Evolutionary conservation across 2,888 invertebrate genomes (phyloP).

Genomic region (Diogma glabrata): DNA sequence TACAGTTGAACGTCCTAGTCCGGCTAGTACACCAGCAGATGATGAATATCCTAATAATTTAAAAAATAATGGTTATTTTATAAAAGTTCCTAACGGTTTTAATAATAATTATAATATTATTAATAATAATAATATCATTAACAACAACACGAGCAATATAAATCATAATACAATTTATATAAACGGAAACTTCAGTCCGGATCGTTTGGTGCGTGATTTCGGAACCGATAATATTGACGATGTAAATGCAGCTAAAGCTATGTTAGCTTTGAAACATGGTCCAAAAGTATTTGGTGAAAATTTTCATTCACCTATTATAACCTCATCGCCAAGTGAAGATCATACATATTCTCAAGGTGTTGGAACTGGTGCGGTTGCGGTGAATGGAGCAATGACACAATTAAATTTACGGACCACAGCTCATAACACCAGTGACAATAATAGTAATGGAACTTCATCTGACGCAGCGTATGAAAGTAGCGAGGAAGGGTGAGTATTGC

Average conservation of each 20-base stretch:
- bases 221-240: conserved; percentile 55
- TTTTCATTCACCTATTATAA: conserved; percentile 51
- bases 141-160: conserved; percentile 7
- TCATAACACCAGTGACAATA: conserved; percentile 27
- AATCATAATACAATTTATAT: background rate
- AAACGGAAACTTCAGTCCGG: conserved; percentile 16
- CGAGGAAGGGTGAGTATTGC: conserved; percentile 39
- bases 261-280: conserved; percentile 79
- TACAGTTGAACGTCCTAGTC: conserved; percentile 15
- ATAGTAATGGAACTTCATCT: conserved; percentile 38
- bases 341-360: conserved; percentile 75
- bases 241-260: conserved; percentile 73
- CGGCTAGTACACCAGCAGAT: conserved; percentile 8
- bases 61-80: conserved; percentile 1
- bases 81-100: conserved; percentile 1
- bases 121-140: conserved; percentile 6
- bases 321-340: conserved; percentile 82
- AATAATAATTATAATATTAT: background rate
- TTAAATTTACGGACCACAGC: conserved; percentile 18
- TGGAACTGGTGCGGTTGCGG: conserved; percentile 22
- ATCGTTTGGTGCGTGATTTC: conserved; percentile 32
- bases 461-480: conserved; percentile 47
- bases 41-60: conserved; percentile 10
- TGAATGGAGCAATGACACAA: conserved; percentile 24
- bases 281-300: conserved; percentile 47